Percentiles rank a stretch among this genome's conserved stretches.
Conservation (phyloP, 1,140 invertebrate genomes). For the Heliothis virescens region DNA sequence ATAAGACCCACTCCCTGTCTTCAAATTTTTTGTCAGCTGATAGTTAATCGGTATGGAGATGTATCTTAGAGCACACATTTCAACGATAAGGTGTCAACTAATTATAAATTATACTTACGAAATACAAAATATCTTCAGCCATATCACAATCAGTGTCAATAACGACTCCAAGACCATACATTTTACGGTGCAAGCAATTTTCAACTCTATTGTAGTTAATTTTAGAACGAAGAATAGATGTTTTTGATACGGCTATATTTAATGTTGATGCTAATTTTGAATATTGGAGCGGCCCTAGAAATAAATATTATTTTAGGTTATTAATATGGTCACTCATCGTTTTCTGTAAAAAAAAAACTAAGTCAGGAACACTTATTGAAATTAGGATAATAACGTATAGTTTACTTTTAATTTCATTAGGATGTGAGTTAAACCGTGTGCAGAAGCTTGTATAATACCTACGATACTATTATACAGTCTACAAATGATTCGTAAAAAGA, state of each 20-base stretch:
- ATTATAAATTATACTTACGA: conserved; percentile 40
- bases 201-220: background rate
- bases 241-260: background rate
- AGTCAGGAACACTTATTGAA: too few species aligned
- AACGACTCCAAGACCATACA: conserved; percentile 54
- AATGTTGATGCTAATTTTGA: background rate
- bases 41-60: too few species aligned
- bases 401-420: too few species aligned
- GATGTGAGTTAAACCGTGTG: background rate
- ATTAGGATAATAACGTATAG: too few species aligned
- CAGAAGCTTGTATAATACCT: background rate
- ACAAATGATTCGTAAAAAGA: too few species aligned
- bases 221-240: background rate
- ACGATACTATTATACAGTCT: too few species aligned
- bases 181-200: conserved; percentile 15
- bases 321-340: too few species aligned
- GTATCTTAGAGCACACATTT: too few species aligned
- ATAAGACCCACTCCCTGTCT: too few species aligned
- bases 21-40: too few species aligned
- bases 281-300: conserved; percentile 1
- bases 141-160: conserved; percentile 50
- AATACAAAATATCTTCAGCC: conserved; percentile 37
- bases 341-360: background rate
- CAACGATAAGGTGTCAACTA: too few species aligned
- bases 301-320: background rate